A percentile compares a stretch with the other conserved stretches of the same genome.
Conservation (phyloP, 2,113 vertebrate genomes). For the Erythrolamprus reginae region DNA sequence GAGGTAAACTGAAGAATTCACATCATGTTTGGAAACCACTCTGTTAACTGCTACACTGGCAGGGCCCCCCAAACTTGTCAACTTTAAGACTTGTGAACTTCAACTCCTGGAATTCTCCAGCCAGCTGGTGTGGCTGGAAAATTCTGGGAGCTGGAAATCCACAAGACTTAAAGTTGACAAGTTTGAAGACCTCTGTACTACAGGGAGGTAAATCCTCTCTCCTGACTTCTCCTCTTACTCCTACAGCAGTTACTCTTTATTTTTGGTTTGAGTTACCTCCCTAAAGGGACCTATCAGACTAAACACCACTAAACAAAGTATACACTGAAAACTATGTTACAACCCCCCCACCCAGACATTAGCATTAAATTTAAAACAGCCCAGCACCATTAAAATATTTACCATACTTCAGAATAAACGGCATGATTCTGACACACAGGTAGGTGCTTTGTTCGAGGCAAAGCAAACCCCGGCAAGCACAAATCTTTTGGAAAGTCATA, state of each 20-base stretch:
- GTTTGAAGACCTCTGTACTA: not conserved
- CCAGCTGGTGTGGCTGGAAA: too few species aligned
- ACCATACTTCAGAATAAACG: not conserved
- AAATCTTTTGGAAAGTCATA: not conserved
- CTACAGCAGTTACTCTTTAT: not conserved
- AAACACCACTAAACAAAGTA: not conserved
- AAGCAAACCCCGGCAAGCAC: not conserved
- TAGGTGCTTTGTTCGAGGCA: not conserved
- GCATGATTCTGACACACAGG: not conserved
- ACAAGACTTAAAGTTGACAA: too few species aligned
- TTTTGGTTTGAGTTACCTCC: not conserved
- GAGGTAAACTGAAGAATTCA: not conserved
- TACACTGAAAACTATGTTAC: not conserved
- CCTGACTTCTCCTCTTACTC: not conserved
- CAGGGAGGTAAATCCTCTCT: not conserved
- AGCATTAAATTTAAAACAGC: not conserved
- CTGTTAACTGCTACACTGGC: not conserved
- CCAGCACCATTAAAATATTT: not conserved
- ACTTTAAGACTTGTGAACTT: too few species aligned
- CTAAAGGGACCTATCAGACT: not conserved
- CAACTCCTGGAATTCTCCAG: too few species aligned
- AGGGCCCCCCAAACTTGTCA: too few species aligned
- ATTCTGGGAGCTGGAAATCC: too few species aligned
- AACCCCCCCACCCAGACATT: too few species aligned
- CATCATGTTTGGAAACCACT: not conserved